Conservation (phyloP, 37 sponge, comb jelly and placozoan genomes). For the Mnemiopsis leidyi region DNA sequence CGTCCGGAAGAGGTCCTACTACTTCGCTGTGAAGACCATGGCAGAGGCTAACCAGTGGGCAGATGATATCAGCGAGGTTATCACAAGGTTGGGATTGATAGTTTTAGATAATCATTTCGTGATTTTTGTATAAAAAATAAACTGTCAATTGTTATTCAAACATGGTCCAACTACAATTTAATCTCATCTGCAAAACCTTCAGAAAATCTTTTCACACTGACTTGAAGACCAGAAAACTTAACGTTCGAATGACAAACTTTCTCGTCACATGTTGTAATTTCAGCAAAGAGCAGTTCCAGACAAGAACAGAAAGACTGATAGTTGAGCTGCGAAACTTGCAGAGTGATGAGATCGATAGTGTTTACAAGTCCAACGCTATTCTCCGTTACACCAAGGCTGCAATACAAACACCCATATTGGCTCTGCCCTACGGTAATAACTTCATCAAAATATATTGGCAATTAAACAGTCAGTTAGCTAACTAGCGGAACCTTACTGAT, state of each 20-base stretch:
- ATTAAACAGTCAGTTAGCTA: too few relatives aligned
- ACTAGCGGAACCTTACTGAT: too few relatives aligned
- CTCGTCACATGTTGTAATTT: not conserved
- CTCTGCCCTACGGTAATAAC: conserved; percentile 50
- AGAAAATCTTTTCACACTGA: too few relatives aligned
- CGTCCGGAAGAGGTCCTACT: conserved; percentile 38
- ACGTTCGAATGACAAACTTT: too few relatives aligned
- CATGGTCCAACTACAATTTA: too few relatives aligned
- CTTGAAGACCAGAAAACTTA: too few relatives aligned
- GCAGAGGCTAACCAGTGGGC: conserved; percentile 48
- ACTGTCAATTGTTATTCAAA: too few relatives aligned
- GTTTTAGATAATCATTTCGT: not conserved
- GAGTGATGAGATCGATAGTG: conserved; percentile 7
- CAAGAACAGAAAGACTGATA: conserved; percentile 39
- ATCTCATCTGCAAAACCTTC: too few relatives aligned
- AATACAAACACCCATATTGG: conserved; percentile 29
- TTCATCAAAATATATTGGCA: too few relatives aligned
- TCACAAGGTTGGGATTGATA: not conserved
- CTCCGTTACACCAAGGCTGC: conserved; percentile 44
- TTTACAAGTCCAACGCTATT: conserved; percentile 15
- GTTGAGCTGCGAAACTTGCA: conserved; percentile 50
- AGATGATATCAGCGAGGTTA: conserved; percentile 57
- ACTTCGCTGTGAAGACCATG: conserved; percentile 64
- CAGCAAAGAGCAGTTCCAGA: conserved; percentile 64
- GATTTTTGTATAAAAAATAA: too few relatives aligned